Conservation (phyloP, 2,113 vertebrate species). For the Xyrauchen texanus region DNA sequence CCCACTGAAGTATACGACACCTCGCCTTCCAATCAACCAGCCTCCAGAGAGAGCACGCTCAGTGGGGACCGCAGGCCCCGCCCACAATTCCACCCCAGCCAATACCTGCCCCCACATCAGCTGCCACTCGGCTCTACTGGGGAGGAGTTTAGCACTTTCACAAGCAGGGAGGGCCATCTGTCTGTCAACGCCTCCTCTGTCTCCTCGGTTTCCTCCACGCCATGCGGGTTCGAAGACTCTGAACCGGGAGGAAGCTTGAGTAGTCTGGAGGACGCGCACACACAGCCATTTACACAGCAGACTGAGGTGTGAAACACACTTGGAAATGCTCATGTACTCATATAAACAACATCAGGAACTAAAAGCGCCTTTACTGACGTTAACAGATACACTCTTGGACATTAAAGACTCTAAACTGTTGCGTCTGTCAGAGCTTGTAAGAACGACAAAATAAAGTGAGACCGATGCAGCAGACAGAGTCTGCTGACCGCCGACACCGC, state of each 20-base stretch:
- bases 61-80: slow-evolving; percentile 67
- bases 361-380: not conserved
- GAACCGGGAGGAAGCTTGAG: slow-evolving; percentile 86
- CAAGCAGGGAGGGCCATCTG: slow-evolving; percentile 75
- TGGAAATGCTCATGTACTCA: not conserved
- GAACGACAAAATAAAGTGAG: not conserved
- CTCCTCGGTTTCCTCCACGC: slow-evolving; percentile 78
- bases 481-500: not conserved
- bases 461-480: not conserved
- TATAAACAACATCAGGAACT: not conserved
- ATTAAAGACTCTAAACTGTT: slow-evolving; percentile 12
- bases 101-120: slow-evolving; percentile 93
- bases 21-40: slow-evolving; percentile 71
- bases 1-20: slow-evolving; percentile 73
- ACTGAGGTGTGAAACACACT: slow-evolving; percentile 85
- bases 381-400: slow-evolving; percentile 20
- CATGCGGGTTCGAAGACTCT: slow-evolving; percentile 78
- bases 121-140: slow-evolving; percentile 75
- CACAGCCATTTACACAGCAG: slow-evolving; percentile 82
- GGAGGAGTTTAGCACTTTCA: slow-evolving; percentile 78
- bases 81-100: slow-evolving; percentile 91
- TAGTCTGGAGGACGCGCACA: slow-evolving; percentile 81
- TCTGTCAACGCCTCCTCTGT: slow-evolving; percentile 81
- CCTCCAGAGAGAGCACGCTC: slow-evolving; percentile 81
- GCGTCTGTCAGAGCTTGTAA: not conserved